phyloP scores from a whole-genome alignment of 2,797 vertebrate genomes.

The Oryzias dopingdopingensis region DNA sequence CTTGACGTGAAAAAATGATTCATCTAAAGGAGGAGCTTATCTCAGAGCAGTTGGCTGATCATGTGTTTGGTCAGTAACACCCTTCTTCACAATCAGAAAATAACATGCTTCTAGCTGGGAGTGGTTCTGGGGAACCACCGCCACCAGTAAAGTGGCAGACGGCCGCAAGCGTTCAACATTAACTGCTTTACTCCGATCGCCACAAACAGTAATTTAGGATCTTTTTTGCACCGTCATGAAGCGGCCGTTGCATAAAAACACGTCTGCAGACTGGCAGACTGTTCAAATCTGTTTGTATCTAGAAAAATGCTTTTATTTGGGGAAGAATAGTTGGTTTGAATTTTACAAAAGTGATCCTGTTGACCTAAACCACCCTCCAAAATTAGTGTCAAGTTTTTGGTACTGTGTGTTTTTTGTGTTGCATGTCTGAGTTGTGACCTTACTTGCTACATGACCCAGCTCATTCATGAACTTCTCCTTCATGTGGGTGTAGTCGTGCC shows the following conservation, averaged over 20 bases:
- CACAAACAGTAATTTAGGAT: conserved; percentile 9
- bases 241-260: too few species aligned
- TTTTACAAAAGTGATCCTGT: too few species aligned
- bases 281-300: too few species aligned
- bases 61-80: conserved; percentile 30
- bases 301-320: too few species aligned
- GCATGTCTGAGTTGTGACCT: conserved; percentile 28
- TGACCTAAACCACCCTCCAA: too few species aligned
- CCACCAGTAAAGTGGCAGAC: conserved; percentile 1
- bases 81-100: conserved; percentile 49
- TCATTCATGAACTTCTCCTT: conserved; percentile 87
- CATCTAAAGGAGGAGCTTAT: conserved; percentile 12
- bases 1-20: too few species aligned
- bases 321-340: too few species aligned
- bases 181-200: conserved; percentile 10
- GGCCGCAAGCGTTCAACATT: conserved; percentile 19
- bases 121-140: conserved; percentile 20
- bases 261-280: too few species aligned
- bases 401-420: too few species aligned
- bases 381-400: too few species aligned
- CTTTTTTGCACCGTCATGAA: neutral
- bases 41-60: conserved; percentile 19
- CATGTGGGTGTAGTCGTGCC: conserved; percentile 82
- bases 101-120: conserved; percentile 38
- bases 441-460: conserved; percentile 77